These are phyloP conservation scores for Atherinosoma microstoma DNA, from an alignment of 2,797 vertebrate genomes.

Conservation along the genomic window DNA sequence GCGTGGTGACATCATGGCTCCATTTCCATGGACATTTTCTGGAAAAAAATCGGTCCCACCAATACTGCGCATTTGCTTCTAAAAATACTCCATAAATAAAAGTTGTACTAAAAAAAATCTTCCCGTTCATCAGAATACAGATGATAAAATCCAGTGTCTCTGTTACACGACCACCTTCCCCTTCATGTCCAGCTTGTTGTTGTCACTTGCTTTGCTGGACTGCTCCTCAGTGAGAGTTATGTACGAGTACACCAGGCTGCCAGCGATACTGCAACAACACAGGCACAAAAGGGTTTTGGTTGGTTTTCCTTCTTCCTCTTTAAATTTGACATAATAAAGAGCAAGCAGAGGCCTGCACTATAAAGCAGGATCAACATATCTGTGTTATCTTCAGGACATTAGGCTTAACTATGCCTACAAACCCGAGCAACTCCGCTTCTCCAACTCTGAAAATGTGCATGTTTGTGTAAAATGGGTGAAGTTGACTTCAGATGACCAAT, in stretches of 20 bases:
- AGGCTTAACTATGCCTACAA: too few relatives aligned
- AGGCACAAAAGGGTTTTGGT: background rate
- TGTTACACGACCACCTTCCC: slow-evolving; percentile 81
- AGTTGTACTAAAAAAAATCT: slow-evolving; percentile 62
- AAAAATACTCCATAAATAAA: slow-evolving; percentile 68
- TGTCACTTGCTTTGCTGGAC: slow-evolving; percentile 86
- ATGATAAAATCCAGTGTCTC: slow-evolving; percentile 67
- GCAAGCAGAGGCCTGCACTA: too few relatives aligned
- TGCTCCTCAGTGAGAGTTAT: slow-evolving; percentile 95
- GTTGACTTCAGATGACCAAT: too few relatives aligned
- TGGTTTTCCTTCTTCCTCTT: background rate
- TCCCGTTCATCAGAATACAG: slow-evolving; percentile 44
- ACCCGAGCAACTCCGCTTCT: too few relatives aligned
- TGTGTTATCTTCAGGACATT: too few relatives aligned
- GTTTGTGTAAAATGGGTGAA: too few relatives aligned
- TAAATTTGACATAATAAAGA: background rate
- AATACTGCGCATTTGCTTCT: slow-evolving; percentile 5
- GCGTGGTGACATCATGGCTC: slow-evolving; percentile 5
- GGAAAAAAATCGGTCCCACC: background rate
- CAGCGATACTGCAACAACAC: slow-evolving; percentile 87
- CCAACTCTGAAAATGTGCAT: too few relatives aligned
- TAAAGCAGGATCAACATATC: too few relatives aligned
- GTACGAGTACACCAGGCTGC: slow-evolving; percentile 96
- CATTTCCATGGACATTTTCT: slow-evolving; percentile 20
- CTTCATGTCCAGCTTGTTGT: slow-evolving; percentile 78